Conservation (phyloP, 1,140 invertebrate species). For the Danaus melanippus region DNA sequence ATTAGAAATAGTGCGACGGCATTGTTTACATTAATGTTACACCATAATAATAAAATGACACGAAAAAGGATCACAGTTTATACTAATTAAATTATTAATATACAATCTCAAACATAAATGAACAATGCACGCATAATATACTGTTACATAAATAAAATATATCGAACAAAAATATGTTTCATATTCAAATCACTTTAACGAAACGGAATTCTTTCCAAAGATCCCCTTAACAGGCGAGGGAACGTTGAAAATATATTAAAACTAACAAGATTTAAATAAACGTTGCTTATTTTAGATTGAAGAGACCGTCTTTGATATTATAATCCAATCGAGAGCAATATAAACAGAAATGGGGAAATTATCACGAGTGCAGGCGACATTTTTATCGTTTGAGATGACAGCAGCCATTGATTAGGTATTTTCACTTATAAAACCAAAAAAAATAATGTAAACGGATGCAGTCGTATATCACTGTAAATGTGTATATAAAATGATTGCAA, state of each 20-base stretch:
- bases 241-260: constrained; percentile 23
- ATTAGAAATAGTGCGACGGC: no score
- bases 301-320: constrained; percentile 41
- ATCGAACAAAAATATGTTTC: constrained; percentile 1
- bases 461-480: no score
- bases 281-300: constrained; percentile 41
- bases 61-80: no score
- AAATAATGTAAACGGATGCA: no score
- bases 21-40: no score
- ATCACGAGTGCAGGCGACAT: constrained; percentile 19
- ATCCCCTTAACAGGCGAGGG: constrained; percentile 6
- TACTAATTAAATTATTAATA: no score
- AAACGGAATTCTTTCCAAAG: neutral
- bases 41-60: no score
- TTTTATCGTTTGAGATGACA: constrained; percentile 17
- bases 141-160: neutral
- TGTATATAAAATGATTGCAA: no score
- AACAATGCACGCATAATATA: neutral
- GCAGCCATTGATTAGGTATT: neutral
- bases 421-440: no score
- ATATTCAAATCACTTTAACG: constrained; percentile 1
- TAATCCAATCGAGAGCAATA: constrained; percentile 45
- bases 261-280: constrained; percentile 25
- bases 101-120: neutral
- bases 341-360: constrained; percentile 21